phyloP scores from a whole-genome alignment of 1,140 invertebrate species.

The Colletes gigas region DNA sequence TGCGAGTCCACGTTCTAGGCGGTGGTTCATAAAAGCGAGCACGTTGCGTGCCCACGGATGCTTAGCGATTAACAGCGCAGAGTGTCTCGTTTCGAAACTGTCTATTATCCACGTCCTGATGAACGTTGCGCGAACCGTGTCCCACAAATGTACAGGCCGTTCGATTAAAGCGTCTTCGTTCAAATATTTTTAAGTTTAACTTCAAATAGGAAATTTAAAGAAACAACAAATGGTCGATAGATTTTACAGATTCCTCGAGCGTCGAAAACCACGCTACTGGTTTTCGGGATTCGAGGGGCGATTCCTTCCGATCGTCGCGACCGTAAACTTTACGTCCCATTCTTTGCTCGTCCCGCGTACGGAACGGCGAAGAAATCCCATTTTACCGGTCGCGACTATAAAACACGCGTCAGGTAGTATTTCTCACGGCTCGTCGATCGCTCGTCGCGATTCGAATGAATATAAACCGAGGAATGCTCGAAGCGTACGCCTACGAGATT shows the following conservation, averaged over 20 bases:
- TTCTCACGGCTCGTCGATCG: slow-evolving; percentile 18
- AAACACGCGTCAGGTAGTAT: background rate
- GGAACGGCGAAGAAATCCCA: background rate
- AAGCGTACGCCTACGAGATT: slow-evolving; percentile 27
- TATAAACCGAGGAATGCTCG: slow-evolving; percentile 22
- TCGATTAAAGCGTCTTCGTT: too few species aligned
- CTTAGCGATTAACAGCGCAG: slow-evolving; percentile 28
- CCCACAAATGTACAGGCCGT: too few species aligned
- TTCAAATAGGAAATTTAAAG: too few species aligned
- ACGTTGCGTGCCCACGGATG: slow-evolving; percentile 26
- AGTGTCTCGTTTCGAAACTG: background rate
- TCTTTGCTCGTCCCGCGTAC: background rate
- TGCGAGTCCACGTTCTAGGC: slow-evolving; percentile 35
- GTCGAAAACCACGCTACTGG: background rate
- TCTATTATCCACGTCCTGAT: background rate
- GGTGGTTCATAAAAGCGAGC: slow-evolving; percentile 36
- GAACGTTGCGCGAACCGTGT: background rate
- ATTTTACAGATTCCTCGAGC: background rate
- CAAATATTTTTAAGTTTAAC: too few species aligned
- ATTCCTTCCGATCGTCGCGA: too few species aligned
- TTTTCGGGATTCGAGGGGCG: background rate
- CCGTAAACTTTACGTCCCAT: background rate
- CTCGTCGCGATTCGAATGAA: slow-evolving; percentile 15
- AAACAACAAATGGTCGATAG: background rate
- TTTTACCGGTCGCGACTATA: slow-evolving; percentile 9